Evolutionary conservation across 2,113 vertebrate genomes (phyloP).

Genomic region (Pithys albifrons): DNA sequence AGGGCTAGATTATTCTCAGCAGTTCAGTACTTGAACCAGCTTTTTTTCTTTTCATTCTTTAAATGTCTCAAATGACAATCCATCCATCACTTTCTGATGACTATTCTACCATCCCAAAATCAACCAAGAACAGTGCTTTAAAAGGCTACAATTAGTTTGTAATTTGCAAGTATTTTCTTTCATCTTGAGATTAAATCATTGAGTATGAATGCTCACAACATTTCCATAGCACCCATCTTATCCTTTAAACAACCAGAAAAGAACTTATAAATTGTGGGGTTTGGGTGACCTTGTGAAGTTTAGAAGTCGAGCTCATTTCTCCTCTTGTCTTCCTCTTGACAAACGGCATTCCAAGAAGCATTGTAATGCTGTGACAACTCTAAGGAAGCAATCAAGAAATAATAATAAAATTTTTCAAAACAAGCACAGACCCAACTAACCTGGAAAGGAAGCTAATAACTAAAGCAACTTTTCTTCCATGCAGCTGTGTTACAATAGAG

Average conservation of each 20-base stretch:
- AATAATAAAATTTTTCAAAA: neutral
- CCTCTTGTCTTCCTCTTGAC: neutral
- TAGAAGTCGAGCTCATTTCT: neutral
- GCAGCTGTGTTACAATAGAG: neutral
- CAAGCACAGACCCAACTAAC: neutral
- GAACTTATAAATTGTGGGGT: neutral
- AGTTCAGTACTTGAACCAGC: neutral
- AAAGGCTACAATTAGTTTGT: neutral
- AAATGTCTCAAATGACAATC: neutral
- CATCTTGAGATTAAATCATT: neutral
- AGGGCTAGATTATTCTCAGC: neutral
- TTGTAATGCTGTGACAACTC: neutral
- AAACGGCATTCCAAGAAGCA: neutral
- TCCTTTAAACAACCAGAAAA: neutral
- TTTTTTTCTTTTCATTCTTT: neutral
- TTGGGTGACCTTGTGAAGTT: neutral
- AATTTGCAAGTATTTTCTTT: neutral
- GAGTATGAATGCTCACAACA: neutral
- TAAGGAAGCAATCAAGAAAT: neutral
- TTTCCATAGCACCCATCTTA: neutral
- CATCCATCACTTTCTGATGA: neutral
- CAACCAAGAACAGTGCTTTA: neutral
- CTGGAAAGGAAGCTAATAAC: neutral
- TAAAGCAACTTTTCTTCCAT: neutral
- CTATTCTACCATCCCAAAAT: neutral